These are phyloP conservation scores for Lucifuga dentata DNA, from an alignment of 2,113 vertebrate species.

Conservation along the genomic window DNA sequence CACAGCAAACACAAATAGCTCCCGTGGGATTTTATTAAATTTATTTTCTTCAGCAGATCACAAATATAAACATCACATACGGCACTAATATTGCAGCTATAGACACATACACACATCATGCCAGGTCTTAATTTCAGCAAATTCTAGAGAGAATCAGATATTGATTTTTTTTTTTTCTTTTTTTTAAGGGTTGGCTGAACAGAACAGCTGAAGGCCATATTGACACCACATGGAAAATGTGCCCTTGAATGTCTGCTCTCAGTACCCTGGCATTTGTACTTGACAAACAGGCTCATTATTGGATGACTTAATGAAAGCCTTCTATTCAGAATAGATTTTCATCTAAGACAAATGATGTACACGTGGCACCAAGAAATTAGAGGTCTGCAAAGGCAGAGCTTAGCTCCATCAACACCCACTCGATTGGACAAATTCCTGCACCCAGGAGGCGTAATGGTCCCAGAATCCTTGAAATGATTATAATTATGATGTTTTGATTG, in stretches of 20 bases:
- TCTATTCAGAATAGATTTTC: slow-evolving; percentile 76
- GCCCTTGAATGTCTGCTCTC: slow-evolving; percentile 65
- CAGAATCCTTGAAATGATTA: slow-evolving; percentile 48
- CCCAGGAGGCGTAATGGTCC: slow-evolving; percentile 55
- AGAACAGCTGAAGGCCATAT: slow-evolving; percentile 33
- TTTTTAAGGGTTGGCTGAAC: slow-evolving; percentile 12
- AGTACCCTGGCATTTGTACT: slow-evolving; percentile 69
- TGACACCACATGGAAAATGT: slow-evolving; percentile 60
- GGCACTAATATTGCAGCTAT: not conserved
- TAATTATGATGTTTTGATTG: slow-evolving; percentile 67
- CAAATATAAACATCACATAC: not conserved
- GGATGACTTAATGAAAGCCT: slow-evolving; percentile 77
- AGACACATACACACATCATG: not conserved
- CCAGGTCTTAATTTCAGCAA: slow-evolving; percentile 20
- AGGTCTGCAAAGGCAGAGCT: slow-evolving; percentile 51
- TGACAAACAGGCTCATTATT: slow-evolving; percentile 78
- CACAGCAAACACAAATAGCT: not conserved
- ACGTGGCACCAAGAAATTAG: slow-evolving; percentile 65
- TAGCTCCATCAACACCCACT: slow-evolving; percentile 52
- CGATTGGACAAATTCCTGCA: slow-evolving; percentile 60
- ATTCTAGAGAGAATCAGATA: slow-evolving; percentile 15
- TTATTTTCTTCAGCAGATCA: not conserved
- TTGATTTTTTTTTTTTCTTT: slow-evolving; percentile 30
- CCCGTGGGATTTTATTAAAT: not conserved
- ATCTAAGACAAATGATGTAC: slow-evolving; percentile 71